Evolutionary conservation across 1,140 invertebrate species (phyloP), one percentile per base, ranked within the genome.

Genomic region (Bactericera cockerelli): DNA sequence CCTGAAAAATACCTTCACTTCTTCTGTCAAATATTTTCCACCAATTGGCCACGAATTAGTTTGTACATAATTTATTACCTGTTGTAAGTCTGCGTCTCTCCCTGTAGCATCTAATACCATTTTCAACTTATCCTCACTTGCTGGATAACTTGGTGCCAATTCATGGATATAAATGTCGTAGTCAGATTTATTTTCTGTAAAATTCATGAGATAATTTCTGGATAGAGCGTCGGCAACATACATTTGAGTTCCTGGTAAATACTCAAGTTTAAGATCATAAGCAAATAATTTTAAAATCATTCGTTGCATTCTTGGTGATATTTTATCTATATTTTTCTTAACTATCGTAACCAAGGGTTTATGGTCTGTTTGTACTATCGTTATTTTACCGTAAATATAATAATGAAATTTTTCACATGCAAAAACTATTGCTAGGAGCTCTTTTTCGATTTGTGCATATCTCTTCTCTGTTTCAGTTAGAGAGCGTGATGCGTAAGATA

Each of bases 311-410:
- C 69, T 60, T 1, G 64, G 61, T 24, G 72, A 67, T 26, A 69
- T 65, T 61, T 68, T 67, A 25, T 68, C 60, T 22, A 76, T 26
- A 13, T 66, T 59, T 63, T 75, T 73, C 21, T 67, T 66, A 28
- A 72, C 69, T 33, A 75, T 69, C 16, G 58, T 56, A 14, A 68
- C 62, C 19, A 74, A 58, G 11, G 70, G 71, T 61, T 70, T 69
- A 63, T 74, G 72, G 61, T 73, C 72, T 14, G 65, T 70, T 64
- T 74, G 66, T 3, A 71, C 65, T 6, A 67, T 61, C n/a, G 70
- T 61, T 58, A 63, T 58, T 36, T 59, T 61, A 11, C 68, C 70
- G 61, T 66, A 67, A 21, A 72, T 62, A 56, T 62, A 68, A 31
- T 67, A 36, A 36, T 69, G 66, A 63, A 70, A 71, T 59, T 66